A percentile compares a stretch with the other conserved stretches of the same genome.
These are phyloP conservation scores for Luidia sarsii DNA, from an alignment of 53 echinoderm and acorn worm species.

Conservation along the genomic window DNA sequence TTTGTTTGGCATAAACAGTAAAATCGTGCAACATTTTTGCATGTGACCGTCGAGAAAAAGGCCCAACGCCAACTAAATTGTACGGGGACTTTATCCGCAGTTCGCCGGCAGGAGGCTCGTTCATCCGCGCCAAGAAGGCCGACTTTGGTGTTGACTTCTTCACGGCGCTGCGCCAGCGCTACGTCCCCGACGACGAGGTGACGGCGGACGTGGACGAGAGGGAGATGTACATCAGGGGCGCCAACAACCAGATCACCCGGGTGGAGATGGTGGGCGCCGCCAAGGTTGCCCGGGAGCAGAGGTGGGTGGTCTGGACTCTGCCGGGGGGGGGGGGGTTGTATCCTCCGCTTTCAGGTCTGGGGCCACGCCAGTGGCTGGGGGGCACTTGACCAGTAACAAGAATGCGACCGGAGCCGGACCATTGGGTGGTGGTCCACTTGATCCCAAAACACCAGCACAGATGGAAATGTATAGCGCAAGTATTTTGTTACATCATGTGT, in stretches of 20 bases:
- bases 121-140: slow-evolving; percentile 85
- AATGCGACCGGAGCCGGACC: too few species aligned
- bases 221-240: slow-evolving; percentile 58
- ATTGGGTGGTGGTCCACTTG: too few species aligned
- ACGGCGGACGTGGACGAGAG: slow-evolving; percentile 83
- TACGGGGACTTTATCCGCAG: too few species aligned
- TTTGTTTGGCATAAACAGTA: too few species aligned
- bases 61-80: too few species aligned
- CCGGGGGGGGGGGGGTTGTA: not conserved
- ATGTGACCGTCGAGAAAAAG: too few species aligned
- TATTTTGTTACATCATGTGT: too few species aligned
- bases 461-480: too few species aligned
- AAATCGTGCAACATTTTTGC: too few species aligned
- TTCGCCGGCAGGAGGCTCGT: slow-evolving; percentile 80
- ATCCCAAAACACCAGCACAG: too few species aligned
- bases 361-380: too few species aligned
- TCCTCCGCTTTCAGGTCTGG: not conserved
- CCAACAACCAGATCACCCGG: slow-evolving; percentile 50
- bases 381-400: too few species aligned
- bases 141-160: slow-evolving; percentile 75
- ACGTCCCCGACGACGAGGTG: slow-evolving; percentile 78
- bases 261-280: slow-evolving; percentile 95
- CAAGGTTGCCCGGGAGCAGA: slow-evolving; percentile 76
- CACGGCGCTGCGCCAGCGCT: slow-evolving; percentile 69
- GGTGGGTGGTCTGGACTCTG: slow-evolving; percentile 44